Evolutionary conservation across 2,797 vertebrate species (phyloP), one percentile per base, ranked within the genome.

Genomic region (Lacerta bilineata): DNA sequence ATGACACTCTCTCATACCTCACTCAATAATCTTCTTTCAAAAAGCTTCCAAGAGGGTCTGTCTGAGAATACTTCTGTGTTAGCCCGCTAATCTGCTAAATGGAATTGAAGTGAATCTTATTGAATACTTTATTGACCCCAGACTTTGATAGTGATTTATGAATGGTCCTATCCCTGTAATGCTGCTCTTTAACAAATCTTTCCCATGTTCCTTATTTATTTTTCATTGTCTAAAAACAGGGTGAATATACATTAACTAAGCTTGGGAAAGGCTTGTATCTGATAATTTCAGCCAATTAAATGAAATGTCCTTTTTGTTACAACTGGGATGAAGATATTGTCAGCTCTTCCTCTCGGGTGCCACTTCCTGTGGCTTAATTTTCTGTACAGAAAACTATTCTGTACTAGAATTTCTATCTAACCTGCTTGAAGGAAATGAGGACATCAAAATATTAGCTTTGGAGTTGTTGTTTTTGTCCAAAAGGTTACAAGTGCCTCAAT

Each of bases 71-170:
- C 77, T 17, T 13, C 87, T 80, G 29, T 1, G 0, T 74, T 68
- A 71, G 5, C 83, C 80, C 79, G n/a, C 61, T 91, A 87, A 69
- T 1, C 18, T 6, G 69, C 89, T 86, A 89, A 77, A 46, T 83
- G 41, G 71, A 80, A 59, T 59, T 74, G 59, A 75, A 87, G 61
- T 43, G 25, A 87, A 86, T 82, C 27, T 25, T 91, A 41, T 78
- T 83, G 3, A 0, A 77, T 79, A 88, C 77, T 43, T 89, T n/a
- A 68, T 41, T 87, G 46, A 55, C 80, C 84, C 2, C 83, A 90
- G 72, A 9, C 66, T 0, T 83, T 15, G 27, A 18, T 71, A 80
- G 80, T 84, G 46, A 81, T 87, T 85, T 55, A 78, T 3, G 84
- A 13, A 78, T 13, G 61, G 86, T 91, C 71, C 2, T 89, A 29